These are phyloP conservation scores for Glaucidium brasilianum DNA, from an alignment of 2,113 vertebrate species.

Conservation along the genomic window DNA sequence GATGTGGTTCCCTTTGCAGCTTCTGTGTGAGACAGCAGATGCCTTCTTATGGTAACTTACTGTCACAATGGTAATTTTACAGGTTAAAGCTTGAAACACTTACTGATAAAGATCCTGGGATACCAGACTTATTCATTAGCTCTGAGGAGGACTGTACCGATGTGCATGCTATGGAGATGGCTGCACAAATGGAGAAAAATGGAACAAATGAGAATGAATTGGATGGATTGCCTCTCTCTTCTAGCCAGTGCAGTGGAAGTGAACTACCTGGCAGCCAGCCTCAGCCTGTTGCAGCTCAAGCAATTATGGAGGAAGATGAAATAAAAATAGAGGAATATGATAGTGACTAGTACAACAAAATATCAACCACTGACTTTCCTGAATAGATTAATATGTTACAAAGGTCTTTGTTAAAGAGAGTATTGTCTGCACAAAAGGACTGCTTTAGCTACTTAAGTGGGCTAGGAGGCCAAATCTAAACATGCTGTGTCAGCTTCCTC, in stretches of 20 bases:
- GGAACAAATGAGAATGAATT: neutral
- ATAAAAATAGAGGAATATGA: constrained; percentile 86
- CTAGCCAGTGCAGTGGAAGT: constrained; percentile 69
- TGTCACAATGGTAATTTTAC: neutral
- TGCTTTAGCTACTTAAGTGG: neutral
- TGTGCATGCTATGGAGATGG: neutral
- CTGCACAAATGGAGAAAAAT: neutral
- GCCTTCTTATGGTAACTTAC: neutral
- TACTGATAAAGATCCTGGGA: constrained; percentile 82
- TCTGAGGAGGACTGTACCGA: constrained; percentile 38
- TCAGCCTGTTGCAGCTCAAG: constrained; percentile 72
- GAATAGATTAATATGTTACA: neutral
- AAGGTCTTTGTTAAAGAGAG: neutral
- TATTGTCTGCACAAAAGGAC: neutral
- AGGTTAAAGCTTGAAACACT: constrained; percentile 88
- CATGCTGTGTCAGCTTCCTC: too few species aligned
- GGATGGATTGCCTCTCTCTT: neutral
- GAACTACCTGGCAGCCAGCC: constrained; percentile 86
- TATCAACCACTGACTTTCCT: neutral
- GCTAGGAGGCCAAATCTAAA: too few species aligned
- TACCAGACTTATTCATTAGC: constrained; percentile 66
- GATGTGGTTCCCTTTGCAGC: neutral
- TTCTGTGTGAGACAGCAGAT: neutral
- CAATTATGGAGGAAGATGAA: constrained; percentile 78
- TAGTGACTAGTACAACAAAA: constrained; percentile 73